Percentiles rank a stretch among this genome's conserved stretches.
Conservation (phyloP, 2,797 vertebrate genomes). For the Champsocephalus esox region DNA sequence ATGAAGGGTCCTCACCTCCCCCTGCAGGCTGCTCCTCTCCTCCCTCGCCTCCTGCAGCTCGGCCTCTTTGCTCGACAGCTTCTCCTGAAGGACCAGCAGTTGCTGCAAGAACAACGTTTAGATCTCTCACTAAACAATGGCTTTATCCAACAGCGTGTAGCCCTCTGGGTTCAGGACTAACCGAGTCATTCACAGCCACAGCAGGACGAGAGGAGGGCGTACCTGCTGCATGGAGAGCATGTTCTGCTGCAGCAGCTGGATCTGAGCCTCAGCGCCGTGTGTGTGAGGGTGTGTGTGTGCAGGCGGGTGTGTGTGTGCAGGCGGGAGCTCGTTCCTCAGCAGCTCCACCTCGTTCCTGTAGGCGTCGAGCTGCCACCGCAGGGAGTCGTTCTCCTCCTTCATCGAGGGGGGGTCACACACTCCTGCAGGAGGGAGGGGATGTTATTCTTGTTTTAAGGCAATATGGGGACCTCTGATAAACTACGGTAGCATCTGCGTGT, state of each 20-base stretch:
- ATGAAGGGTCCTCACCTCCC: slow-evolving; percentile 81
- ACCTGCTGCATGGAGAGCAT: slow-evolving; percentile 97
- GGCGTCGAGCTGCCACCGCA: slow-evolving; percentile 96
- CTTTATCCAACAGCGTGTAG: too few relatives aligned
- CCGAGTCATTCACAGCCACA: not conserved
- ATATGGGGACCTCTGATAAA: not conserved
- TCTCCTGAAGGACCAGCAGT: slow-evolving; percentile 92
- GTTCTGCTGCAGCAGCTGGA: slow-evolving; percentile 93
- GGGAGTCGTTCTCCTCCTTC: slow-evolving; percentile 94
- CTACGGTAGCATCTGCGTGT: not conserved
- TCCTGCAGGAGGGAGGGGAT: slow-evolving; percentile 77
- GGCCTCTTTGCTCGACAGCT: slow-evolving; percentile 90
- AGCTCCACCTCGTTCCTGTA: slow-evolving; percentile 96
- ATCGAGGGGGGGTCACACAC: slow-evolving; percentile 81
- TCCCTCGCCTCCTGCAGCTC: slow-evolving; percentile 93
- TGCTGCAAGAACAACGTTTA: slow-evolving; percentile 82
- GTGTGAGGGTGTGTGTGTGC: slow-evolving; percentile 69
- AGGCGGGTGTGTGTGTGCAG: slow-evolving; percentile 69
- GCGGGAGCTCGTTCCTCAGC: slow-evolving; percentile 87
- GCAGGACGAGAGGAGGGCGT: not conserved
- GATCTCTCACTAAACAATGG: too few relatives aligned
- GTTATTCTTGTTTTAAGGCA: not conserved
- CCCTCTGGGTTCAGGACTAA: not conserved
- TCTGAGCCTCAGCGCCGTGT: slow-evolving; percentile 86
- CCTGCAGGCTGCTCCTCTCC: slow-evolving; percentile 86